These are phyloP conservation scores for Abrostola triplasia DNA, from an alignment of 2,888 invertebrate species.

Conservation along the genomic window DNA sequence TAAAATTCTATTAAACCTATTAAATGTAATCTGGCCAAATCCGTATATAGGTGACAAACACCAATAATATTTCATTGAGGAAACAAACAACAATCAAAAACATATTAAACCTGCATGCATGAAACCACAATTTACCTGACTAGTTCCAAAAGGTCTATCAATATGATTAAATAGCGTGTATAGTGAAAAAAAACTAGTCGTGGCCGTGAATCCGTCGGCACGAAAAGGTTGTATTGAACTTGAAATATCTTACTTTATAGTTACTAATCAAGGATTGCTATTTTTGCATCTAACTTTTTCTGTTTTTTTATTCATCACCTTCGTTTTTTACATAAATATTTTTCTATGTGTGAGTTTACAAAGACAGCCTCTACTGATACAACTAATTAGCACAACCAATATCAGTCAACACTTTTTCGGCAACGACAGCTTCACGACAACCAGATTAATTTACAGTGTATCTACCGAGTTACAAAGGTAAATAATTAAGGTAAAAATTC, in stretches of 20 bases:
- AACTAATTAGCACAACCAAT: too few species aligned
- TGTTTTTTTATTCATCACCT: too few species aligned
- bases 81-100: background rate
- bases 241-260: background rate
- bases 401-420: too few species aligned
- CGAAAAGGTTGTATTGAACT: background rate
- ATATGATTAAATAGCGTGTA: constrained; percentile 1
- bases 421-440: too few species aligned
- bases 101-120: background rate
- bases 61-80: background rate
- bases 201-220: background rate
- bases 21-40: background rate
- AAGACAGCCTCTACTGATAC: too few species aligned
- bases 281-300: too few species aligned
- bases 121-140: constrained; percentile 3
- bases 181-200: background rate
- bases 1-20: constrained; percentile 7
- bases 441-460: too few species aligned
- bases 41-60: background rate
- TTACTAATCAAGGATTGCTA: too few species aligned
- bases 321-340: too few species aligned
- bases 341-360: too few species aligned
- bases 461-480: too few species aligned
- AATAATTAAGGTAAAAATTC: too few species aligned
- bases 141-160: background rate